These are phyloP conservation scores for Diabrotica undecimpunctata DNA, from an alignment of 1,140 invertebrate species.

Conservation along the genomic window DNA sequence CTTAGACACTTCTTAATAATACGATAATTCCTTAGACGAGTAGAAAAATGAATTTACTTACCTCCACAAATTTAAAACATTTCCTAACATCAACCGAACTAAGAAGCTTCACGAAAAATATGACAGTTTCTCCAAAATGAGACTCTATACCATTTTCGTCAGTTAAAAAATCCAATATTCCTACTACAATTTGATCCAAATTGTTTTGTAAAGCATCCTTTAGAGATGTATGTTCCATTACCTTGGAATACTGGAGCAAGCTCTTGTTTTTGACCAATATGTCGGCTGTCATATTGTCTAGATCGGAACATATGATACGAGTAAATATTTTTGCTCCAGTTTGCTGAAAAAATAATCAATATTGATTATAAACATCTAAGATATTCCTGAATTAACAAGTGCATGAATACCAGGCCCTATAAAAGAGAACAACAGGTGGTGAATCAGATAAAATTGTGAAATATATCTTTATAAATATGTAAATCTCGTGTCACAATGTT, in stretches of 20 bases:
- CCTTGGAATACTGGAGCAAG: slow-evolving; percentile 20
- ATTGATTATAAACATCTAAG: too few species aligned
- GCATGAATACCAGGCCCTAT: too few species aligned
- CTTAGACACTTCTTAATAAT: too few species aligned
- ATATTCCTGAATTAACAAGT: too few species aligned
- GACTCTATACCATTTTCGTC: slow-evolving; percentile 28
- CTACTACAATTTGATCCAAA: slow-evolving; percentile 32
- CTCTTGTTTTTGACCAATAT: slow-evolving; percentile 22
- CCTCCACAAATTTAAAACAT: slow-evolving; percentile 30
- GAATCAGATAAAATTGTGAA: too few species aligned
- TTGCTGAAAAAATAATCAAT: slow-evolving; percentile 22
- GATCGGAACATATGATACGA: slow-evolving; percentile 25
- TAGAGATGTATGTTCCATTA: slow-evolving; percentile 28
- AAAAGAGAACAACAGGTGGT: too few species aligned
- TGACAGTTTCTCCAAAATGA: slow-evolving; percentile 26
- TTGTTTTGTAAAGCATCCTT: slow-evolving; percentile 29
- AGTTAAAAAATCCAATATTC: slow-evolving; percentile 24
- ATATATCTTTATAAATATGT: too few species aligned
- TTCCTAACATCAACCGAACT: slow-evolving; percentile 20
- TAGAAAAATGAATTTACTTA: slow-evolving; percentile 16
- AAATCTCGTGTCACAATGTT: too few species aligned
- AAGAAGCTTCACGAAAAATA: slow-evolving; percentile 24
- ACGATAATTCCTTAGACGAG: too few species aligned
- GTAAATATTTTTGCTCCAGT: slow-evolving; percentile 29
- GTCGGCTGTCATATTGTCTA: slow-evolving; percentile 24